A percentile compares a stretch with the other conserved stretches of the same genome.
phyloP scores from a whole-genome alignment of 1,140 invertebrate species.

The Agrypnia vestita region DNA sequence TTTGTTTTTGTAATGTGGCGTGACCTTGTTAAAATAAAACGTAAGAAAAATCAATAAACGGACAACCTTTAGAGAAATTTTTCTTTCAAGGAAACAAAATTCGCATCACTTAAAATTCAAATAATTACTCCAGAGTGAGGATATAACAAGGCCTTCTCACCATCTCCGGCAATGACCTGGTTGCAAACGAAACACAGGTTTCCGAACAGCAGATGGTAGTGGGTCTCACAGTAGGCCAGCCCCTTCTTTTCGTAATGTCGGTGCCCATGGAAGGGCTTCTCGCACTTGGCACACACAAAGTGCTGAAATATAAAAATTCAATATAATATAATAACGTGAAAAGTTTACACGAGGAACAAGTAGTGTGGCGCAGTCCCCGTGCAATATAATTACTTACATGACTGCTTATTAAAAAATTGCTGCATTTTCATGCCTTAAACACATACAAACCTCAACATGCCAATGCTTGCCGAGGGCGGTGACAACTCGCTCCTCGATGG shows the following conservation, averaged over 20 bases:
- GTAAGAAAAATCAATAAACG: too few relatives aligned
- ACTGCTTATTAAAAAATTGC: too few relatives aligned
- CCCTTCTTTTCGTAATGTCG: slow-evolving; percentile 99
- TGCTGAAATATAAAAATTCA: slow-evolving; percentile 78
- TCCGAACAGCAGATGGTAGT: slow-evolving; percentile 99
- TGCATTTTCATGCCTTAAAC: too few relatives aligned
- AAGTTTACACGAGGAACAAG: too few relatives aligned
- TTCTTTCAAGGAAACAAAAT: neutral
- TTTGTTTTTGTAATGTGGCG: too few relatives aligned
- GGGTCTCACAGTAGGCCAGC: slow-evolving; percentile 98
- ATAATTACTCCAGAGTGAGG: neutral
- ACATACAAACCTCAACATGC: slow-evolving; percentile 90
- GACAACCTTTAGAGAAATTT: too few relatives aligned
- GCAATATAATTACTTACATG: too few relatives aligned
- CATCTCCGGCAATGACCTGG: slow-evolving; percentile 97
- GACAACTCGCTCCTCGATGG: slow-evolving; percentile 97
- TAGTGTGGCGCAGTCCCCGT: too few relatives aligned
- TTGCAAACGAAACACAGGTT: slow-evolving; percentile 99
- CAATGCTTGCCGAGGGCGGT: slow-evolving; percentile 99
- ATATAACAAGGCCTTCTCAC: slow-evolving; percentile 73
- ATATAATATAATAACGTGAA: neutral
- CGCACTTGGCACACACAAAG: slow-evolving; percentile 99
- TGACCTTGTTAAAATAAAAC: too few relatives aligned
- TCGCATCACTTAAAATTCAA: neutral
- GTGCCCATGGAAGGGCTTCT: slow-evolving; percentile 99